Base-by-base conservation (phyloP, 2,888 invertebrate genomes). In the Phrixothrix hirtus region DNA sequence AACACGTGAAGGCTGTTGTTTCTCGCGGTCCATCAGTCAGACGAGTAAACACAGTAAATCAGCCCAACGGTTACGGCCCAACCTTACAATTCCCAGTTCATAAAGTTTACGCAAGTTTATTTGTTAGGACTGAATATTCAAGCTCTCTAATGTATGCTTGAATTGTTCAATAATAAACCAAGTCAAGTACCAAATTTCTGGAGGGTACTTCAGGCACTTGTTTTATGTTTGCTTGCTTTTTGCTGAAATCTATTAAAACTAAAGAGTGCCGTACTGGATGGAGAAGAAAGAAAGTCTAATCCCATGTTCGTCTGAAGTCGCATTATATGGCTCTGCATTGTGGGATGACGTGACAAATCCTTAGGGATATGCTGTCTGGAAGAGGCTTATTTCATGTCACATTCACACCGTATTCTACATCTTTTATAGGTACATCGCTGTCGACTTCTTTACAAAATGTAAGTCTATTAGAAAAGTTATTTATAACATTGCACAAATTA, bases 1-100 rank as follows among this genome's bases (percentile, higher is more conserved):
- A 73, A 73, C 73, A 72, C 73, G 72, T 71, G 71, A 72, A 70
- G 69, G 66, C 71, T 73, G 75, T 75, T 75, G 75, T 75, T 74
- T 67, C 70, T 71, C 66, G 71, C 72, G 69, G 71, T 57, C 72
- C 72, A 71, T 75, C 72, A 71, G 65, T 75, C 74, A 74, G 67
- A 67, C 70, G 64, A 62, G 67, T 64, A 64, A 68, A 69, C 69
- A 65, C 66, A 62, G 64, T 74, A 74, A 74, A 74, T 74, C 73
- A 74, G 71, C 63, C 67, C 65, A 55, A 58, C 57, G 55, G 60
- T 61, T 60, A 60, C 58, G 49, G 41, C 52, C 57, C 48, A 47
- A 55, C 55, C 54, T 73, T 11, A 17, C 16, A 21, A 12, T 25
- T 74, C 73, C 73, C 73, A 74, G 73, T 74, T 70, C 68, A 73